Evolutionary conservation across 2,113 vertebrate species (phyloP), one percentile per base, ranked within the genome.

Genomic region (Cynoglossus semilaevis): DNA sequence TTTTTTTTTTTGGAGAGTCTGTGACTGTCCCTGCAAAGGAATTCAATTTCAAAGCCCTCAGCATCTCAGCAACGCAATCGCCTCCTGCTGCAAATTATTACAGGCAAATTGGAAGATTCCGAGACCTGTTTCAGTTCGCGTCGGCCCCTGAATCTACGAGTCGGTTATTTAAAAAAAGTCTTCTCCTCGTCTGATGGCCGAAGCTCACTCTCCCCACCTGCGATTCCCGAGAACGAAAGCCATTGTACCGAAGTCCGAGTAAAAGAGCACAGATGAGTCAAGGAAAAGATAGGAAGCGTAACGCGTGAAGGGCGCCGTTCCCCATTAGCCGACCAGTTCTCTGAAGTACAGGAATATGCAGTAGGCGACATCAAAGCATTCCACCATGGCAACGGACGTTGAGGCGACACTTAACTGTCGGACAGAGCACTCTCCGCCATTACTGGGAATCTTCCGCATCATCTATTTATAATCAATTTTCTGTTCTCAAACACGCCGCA

Each of bases 31-130:
- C 72, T 42, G 55, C 74, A 63, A 13, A n/a, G 59, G 57, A 76
- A 72, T 90, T 88, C 79, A 59, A 80, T 89, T 91, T 88, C 87
- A 82, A 69, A 75, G 58, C 71, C 70, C 76, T 86, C 86, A 83
- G 87, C 88, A 88, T 81, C 79, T 85, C 64, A 46, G 60, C 60
- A 37, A 62, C 7, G 46, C 79, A 77, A 85, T 76, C 77, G 75
- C 82, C 87, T 84, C 85, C 85, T 71, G 55, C 80, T 71, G 74
- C 75, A 74, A 85, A 86, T 84, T 87, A 90, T 86, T 80, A 83
- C 46, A 14, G 74, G 71, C 59, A 78, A 86, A 85, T 81, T 78
- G 74, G 80, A 84, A 75, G 76, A 87, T 82, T 89, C 88, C 81
- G 80, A 80, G 81, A 72, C 67, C 81, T 43, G 80, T 85, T 83